Base-by-base conservation (phyloP, 2,888 invertebrate species). In the Caenorhabditis auriculariae region DNA sequence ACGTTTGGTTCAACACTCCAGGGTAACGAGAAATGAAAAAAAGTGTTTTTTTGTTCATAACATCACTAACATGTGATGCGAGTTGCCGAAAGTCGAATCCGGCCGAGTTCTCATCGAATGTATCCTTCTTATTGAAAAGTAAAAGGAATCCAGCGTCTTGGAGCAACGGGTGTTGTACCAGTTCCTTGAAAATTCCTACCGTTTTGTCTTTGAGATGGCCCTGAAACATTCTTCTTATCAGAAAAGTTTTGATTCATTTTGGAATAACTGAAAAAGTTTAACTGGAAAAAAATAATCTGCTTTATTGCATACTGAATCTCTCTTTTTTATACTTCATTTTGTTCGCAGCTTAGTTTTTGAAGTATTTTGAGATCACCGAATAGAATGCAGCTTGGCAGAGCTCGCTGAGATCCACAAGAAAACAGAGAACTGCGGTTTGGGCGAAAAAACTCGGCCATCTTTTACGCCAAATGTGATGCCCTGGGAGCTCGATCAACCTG, bases 361-460 rank as follows among this genome's bases (percentile, higher is more conserved):
- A n/a, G n/a, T n/a, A n/a, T n/a, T n/a, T n/a, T n/a, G n/a, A n/a
- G n/a, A n/a, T n/a, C n/a, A 68, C 69, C 42, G 57, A 42, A 49
- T 70, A 70, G 32, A 73, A 69, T 1, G 57, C 67, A 2, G 49
- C 50, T 56, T 69, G 58, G 29, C 69, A 69, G 4, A 73, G 43
- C 51, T 73, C 73, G n/a, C 66, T 53, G 17, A 73, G 46, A 51
- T 73, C 73, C 19, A 73, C 61, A 7, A 70, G 41, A 48, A 69
- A 73, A 4, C 62, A 47, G 17, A 71, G 38, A 4, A 65, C 58
- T 4, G 35, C 45, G 1, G 64, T 62, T n/a, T 65, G 54, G 9
- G 45, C 47, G 47, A 60, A 71, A 42, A 55, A 64, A 4, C 62
- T 55, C 12, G 49, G 9, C 73, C 73, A 73, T 17, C 37, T 38